Percentiles rank a stretch among this genome's conserved stretches.
phyloP scores from a whole-genome alignment of 2,888 invertebrate genomes.

The Meganola albula region DNA sequence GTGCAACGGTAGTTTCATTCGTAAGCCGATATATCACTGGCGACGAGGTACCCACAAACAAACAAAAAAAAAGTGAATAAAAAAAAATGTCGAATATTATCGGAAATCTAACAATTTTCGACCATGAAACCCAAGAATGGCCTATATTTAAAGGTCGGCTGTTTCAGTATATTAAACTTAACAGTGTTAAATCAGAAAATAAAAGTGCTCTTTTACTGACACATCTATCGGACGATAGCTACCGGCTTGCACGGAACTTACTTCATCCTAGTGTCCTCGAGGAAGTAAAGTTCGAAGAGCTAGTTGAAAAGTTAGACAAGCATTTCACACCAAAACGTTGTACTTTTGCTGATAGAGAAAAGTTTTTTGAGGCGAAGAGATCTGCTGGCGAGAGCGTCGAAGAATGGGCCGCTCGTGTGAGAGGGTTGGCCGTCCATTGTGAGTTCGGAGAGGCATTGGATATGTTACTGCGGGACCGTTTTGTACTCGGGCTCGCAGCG shows the following conservation, averaged over 20 bases:
- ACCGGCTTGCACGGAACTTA: conserved; percentile 1
- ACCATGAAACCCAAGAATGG: not conserved
- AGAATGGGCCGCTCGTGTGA: not conserved
- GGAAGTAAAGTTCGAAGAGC: conserved; percentile 1
- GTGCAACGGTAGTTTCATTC: too few relatives aligned
- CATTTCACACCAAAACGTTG: conserved; percentile 3
- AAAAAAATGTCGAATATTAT: not conserved
- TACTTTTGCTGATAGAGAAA: conserved; percentile 2
- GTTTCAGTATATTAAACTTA: not conserved
- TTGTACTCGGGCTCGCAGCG: not conserved
- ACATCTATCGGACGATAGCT: conserved; percentile 1
- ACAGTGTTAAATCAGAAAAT: not conserved
- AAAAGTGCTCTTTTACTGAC: not conserved
- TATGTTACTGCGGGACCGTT: not conserved
- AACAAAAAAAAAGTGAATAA: too few relatives aligned
- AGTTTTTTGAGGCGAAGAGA: conserved; percentile 1
- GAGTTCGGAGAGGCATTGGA: not conserved
- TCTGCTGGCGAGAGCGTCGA: not conserved
- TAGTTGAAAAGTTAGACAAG: conserved; percentile 1
- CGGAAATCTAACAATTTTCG: not conserved
- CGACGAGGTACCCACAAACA: too few relatives aligned
- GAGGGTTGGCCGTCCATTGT: not conserved
- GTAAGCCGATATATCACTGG: too few relatives aligned
- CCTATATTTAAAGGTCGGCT: not conserved
- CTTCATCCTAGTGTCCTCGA: conserved; percentile 2